Evolutionary conservation across 1,140 invertebrate genomes (phyloP).

Genomic region (Oscheius sp.): DNA sequence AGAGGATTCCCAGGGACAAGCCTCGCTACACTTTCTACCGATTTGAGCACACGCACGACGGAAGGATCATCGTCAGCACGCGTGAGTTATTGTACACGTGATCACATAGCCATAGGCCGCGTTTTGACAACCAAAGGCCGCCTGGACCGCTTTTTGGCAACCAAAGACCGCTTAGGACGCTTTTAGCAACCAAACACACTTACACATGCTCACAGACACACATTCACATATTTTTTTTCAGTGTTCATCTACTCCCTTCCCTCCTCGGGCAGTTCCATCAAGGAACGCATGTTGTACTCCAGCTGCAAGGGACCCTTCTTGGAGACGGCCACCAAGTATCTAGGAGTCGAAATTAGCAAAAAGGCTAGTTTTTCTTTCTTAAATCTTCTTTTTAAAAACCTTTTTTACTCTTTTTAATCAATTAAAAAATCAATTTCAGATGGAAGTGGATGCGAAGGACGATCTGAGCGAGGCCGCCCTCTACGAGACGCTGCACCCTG

Average conservation of each 20-base stretch:
- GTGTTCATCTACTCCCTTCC: conserved; percentile 60
- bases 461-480: conserved; percentile 52
- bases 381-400: neutral
- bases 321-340: conserved; percentile 45
- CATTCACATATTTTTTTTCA: conserved; percentile 35
- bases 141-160: no score
- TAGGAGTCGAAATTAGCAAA: conserved; percentile 54
- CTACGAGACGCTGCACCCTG: conserved; percentile 45
- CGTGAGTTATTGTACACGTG: conserved; percentile 38
- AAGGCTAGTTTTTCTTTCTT: conserved; percentile 45
- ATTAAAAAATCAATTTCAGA: conserved; percentile 45
- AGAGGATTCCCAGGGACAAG: conserved; percentile 53
- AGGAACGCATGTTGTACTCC: conserved; percentile 59
- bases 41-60: conserved; percentile 45
- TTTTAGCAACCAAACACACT: neutral
- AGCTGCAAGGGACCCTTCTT: conserved; percentile 57
- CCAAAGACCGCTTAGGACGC: neutral
- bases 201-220: no score
- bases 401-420: neutral
- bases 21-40: conserved; percentile 57
- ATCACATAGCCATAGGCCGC: no score
- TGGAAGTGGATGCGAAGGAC: conserved; percentile 58
- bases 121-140: no score
- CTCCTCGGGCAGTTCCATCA: conserved; percentile 57
- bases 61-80: conserved; percentile 23